Evolutionary conservation across 2,888 invertebrate species (phyloP), one percentile per base, ranked within the genome.

Genomic region (Drosophila multiciliata): DNA sequence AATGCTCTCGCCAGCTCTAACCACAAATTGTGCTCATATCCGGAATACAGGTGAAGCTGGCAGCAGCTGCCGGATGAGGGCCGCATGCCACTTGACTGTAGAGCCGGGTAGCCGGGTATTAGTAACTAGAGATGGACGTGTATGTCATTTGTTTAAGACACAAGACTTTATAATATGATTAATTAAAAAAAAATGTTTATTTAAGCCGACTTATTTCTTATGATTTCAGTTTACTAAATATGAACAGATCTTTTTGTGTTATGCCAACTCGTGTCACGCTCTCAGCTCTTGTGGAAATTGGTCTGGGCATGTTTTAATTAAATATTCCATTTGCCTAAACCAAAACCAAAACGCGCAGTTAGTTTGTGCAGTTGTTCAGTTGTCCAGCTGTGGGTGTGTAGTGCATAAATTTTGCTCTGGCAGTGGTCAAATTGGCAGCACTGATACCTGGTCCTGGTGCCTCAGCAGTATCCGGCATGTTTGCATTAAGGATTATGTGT

Each of bases 291-390:
- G 17, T 11, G n/a, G 26, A 60, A 58, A 58, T 71, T 66, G 73
- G 77, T 80, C 73, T 83, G 89, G 53, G 72, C 81, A 78, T 78
- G 90, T 89, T 90, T 88, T 88, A 88, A 88, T 88, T 88, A 88
- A 88, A 88, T 88, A 88, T 90, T 88, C 90, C 88, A 88, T 88
- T 88, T 88, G 78, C 87, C 89, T 84, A 87, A 87, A 66, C 87
- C 89, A 72, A 82, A 75, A 75, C 76, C 65, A 52, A 73, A 75
- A 73, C 66, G 74, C 72, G 73, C 77, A 78, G 86, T 85, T 83
- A 78, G 87, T 75, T 73, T 48, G 65, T 55, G 61, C 55, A 52
- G 32, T 59, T 66, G 42, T 65, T 29, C 29, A 12, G 17, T n/a
- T 66, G 50, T 32, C 26, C 26, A n/a, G 50, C 36, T 57, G 59